Evolutionary conservation across 2,888 invertebrate species (phyloP), one percentile per base, ranked within the genome.

Genomic region (Hedychridium roseum): DNA sequence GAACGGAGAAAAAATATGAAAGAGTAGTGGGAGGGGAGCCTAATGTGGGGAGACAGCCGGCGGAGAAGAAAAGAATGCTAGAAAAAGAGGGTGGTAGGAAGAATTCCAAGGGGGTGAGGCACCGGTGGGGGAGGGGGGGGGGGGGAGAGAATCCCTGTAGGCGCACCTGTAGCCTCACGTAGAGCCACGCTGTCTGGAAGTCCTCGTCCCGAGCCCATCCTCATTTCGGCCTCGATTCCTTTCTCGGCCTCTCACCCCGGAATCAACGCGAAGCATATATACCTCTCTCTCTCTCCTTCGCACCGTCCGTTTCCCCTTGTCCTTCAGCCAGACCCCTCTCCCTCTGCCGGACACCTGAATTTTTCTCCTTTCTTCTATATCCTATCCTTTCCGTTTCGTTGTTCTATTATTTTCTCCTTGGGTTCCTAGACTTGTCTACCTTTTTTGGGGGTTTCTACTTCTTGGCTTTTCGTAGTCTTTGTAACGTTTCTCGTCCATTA

Each of bases 151-250:
- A 39, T 43, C 27, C 36, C 37, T 20, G 27, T 28, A 43, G 53
- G 54, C 54, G 55, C 64, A 60, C 64, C 64, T 64, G 63, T 64
- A 57, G 60, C 54, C 51, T n/a, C n/a, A 50, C 51, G 43, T 42
- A 60, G 63, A 64, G 63, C 63, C 63, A 64, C 62, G 63, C 63
- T 64, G 63, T 64, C 63, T 64, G 60, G 63, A 58, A 47, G 59
- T 54, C 42, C 43, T 43, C 16, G 42, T 48, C 46, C n/a, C n/a
- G n/a, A n/a, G 43, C 54, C 62, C 57, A 55, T 53, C 57, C 57
- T 56, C 55, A 47, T 42, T 54, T 52, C 43, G 47, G 42, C 31
- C 32, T 38, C 34, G 35, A 36, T 41, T 44, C 60, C 41, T 47
- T 34, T 40, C 26, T 39, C 30, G 30, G 23, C 17, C 17, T 21